phyloP scores from a whole-genome alignment of 2,888 invertebrate genomes.

The Drosophila monieri region DNA sequence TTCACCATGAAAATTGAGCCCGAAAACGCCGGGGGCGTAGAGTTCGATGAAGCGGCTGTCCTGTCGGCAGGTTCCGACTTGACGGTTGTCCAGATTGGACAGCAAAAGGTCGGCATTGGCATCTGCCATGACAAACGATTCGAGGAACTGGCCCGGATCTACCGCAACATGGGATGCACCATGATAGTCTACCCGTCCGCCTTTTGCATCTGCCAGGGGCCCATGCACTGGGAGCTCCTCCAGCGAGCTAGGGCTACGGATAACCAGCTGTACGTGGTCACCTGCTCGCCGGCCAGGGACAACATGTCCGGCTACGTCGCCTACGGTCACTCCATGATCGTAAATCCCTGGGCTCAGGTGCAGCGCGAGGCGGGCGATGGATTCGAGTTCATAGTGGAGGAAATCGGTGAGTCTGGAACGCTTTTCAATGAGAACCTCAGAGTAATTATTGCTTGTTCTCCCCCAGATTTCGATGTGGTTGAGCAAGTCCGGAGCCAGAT shows the following conservation, averaged over 20 bases:
- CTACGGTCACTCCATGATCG: conserved; percentile 94
- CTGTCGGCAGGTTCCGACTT: conserved; percentile 90
- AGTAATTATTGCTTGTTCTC: conserved; percentile 4
- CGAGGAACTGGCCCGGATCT: conserved; percentile 92
- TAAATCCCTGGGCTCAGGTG: conserved; percentile 92
- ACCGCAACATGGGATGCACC: conserved; percentile 89
- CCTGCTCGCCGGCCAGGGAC: conserved; percentile 93
- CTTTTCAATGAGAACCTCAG: background rate
- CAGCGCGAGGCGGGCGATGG: conserved; percentile 88
- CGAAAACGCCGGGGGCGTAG: conserved; percentile 91
- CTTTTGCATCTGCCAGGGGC: conserved; percentile 88
- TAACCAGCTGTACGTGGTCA: conserved; percentile 94
- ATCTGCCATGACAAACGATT: conserved; percentile 98
- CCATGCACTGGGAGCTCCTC: conserved; percentile 95
- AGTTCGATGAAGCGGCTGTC: conserved; percentile 94
- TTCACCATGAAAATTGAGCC: conserved; percentile 92
- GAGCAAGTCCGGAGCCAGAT: conserved; percentile 92
- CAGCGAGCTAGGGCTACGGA: conserved; percentile 93
- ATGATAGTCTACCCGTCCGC: conserved; percentile 96
- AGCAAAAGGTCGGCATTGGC: conserved; percentile 93
- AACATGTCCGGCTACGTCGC: conserved; percentile 91
- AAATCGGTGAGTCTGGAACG: conserved; percentile 87
- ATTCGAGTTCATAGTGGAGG: conserved; percentile 89
- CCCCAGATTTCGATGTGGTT: conserved; percentile 88
- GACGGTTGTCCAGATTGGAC: conserved; percentile 89